phyloP scores from a whole-genome alignment of 1,140 invertebrate genomes.

The Anagrus nilaparvatae region DNA sequence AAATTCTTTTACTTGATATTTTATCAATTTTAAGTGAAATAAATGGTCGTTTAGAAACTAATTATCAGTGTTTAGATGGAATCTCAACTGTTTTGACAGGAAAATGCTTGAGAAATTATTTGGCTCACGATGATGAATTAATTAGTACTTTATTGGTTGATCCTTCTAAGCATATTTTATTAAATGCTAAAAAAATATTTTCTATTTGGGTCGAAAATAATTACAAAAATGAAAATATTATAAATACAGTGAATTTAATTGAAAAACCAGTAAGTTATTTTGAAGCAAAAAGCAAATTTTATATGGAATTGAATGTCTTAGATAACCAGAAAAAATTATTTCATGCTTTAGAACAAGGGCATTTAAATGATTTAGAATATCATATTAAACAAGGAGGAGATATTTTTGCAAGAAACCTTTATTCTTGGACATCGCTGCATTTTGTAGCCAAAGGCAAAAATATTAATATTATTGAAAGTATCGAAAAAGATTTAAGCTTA shows the following conservation, averaged over 20 bases:
- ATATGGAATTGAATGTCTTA: not conserved
- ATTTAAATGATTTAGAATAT: conserved; percentile 21
- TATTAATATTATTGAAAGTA: conserved; percentile 60
- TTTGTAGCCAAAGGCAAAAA: conserved; percentile 43
- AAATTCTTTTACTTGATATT: conserved; percentile 13
- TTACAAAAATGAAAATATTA: too few relatives aligned
- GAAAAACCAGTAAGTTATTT: too few relatives aligned
- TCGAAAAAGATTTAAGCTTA: conserved; percentile 54
- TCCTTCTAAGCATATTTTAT: conserved; percentile 20
- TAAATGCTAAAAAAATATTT: conserved; percentile 16
- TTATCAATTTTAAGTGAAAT: conserved; percentile 11
- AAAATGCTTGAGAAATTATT: conserved; percentile 35
- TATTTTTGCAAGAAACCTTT: conserved; percentile 4
- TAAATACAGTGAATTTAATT: too few relatives aligned
- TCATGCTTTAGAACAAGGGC: conserved; percentile 11
- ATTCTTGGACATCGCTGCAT: conserved; percentile 7
- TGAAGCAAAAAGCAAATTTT: not conserved
- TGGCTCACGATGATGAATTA: conserved; percentile 40
- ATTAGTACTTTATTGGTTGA: conserved; percentile 41
- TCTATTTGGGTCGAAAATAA: too few relatives aligned
- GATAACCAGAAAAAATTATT: conserved; percentile 5
- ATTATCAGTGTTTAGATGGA: conserved; percentile 38
- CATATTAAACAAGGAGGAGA: conserved; percentile 23
- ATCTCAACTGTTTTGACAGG: conserved; percentile 39
- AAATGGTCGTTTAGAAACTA: conserved; percentile 33